A percentile compares a stretch with the other conserved stretches of the same genome.
phyloP scores from a whole-genome alignment of 2,888 invertebrate genomes.

The Drosophila paramelanica region DNA sequence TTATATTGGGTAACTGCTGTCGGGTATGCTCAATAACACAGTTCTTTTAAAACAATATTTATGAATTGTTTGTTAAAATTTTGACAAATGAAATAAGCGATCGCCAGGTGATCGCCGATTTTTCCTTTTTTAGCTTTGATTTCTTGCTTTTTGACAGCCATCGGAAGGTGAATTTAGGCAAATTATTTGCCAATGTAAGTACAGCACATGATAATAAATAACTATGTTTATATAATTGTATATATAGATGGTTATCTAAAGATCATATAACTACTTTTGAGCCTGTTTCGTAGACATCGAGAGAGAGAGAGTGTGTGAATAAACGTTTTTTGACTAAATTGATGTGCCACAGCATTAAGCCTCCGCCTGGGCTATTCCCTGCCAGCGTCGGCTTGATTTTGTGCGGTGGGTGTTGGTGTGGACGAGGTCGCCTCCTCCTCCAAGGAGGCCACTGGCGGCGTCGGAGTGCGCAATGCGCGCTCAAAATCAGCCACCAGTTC shows the following conservation, averaged over 20 bases:
- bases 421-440: conserved; percentile 8
- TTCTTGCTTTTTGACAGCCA: conserved; percentile 68
- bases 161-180: conserved; percentile 49
- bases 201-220: conserved; percentile 53
- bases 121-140: conserved; percentile 41
- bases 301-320: conserved; percentile 48
- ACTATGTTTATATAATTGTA: conserved; percentile 42
- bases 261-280: conserved; percentile 59
- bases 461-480: conserved; percentile 86
- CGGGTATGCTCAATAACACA: conserved; percentile 36
- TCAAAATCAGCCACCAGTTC: conserved; percentile 86
- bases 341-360: conserved; percentile 33
- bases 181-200: conserved; percentile 68
- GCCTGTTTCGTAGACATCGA: conserved; percentile 69
- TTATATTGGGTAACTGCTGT: conserved; percentile 22
- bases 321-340: conserved; percentile 38
- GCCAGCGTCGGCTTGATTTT: conserved; percentile 41
- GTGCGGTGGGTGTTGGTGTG: conserved; percentile 60
- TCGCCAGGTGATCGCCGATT: conserved; percentile 61
- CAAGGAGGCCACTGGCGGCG: conserved; percentile 22
- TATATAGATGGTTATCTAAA: conserved; percentile 45
- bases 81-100: conserved; percentile 43
- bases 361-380: conserved; percentile 56
- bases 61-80: conserved; percentile 43
- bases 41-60: conserved; percentile 43